A percentile compares a stretch with the other conserved stretches of the same genome.
phyloP scores from a whole-genome alignment of 2,797 vertebrate species.

The Malacoctenus gilli region DNA sequence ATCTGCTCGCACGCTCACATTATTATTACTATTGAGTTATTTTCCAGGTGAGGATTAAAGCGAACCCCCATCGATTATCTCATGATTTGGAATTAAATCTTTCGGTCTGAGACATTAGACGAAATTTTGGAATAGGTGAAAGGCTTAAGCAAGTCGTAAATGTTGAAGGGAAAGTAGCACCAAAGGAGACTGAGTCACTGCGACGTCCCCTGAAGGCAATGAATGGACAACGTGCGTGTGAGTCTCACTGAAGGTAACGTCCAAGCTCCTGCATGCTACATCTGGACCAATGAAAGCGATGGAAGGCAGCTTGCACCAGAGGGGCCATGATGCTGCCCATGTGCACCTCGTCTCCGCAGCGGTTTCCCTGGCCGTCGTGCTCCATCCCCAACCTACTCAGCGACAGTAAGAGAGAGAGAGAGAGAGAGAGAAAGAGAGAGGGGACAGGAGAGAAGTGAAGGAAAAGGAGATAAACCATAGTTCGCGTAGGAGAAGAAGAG shows the following conservation, averaged over 20 bases:
- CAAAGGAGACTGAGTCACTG: no score
- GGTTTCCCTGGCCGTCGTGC: slow-evolving; percentile 96
- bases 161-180: no score
- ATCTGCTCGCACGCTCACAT: no score
- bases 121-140: no score
- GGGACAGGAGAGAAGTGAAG: slow-evolving; percentile 1
- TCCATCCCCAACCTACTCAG: slow-evolving; percentile 94
- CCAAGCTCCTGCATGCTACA: slow-evolving; percentile 97
- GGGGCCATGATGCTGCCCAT: slow-evolving; percentile 99
- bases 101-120: no score
- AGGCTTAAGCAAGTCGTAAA: no score
- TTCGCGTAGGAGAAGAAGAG: slow-evolving; percentile 43
- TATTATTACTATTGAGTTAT: no score
- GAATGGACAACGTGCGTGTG: not conserved
- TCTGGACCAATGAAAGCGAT: slow-evolving; percentile 97
- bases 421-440: not conserved
- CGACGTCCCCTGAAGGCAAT: no score
- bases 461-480: slow-evolving; percentile 37
- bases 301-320: slow-evolving; percentile 96
- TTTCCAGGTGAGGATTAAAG: no score
- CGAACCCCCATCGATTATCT: no score
- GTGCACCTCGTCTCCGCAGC: slow-evolving; percentile 95
- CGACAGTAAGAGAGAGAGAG: not conserved
- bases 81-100: no score
- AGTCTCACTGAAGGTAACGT: slow-evolving; percentile 92